Evolutionary conservation across 2,797 vertebrate species (phyloP).

Genomic region (Channa striata): DNA sequence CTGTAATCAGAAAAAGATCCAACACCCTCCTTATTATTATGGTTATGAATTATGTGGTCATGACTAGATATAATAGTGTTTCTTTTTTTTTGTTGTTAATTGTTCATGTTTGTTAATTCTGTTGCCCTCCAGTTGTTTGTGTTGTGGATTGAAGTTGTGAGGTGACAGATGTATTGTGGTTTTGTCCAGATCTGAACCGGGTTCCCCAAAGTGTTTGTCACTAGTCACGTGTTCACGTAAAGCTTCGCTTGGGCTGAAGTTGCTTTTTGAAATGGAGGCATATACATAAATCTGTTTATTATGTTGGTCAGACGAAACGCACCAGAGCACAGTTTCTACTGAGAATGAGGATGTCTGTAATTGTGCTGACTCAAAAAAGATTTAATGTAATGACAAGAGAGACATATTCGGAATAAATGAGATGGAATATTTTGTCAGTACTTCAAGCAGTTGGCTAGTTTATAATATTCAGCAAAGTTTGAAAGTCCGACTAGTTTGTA

Average conservation of each 20-base stretch:
- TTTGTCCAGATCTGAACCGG: slow-evolving; percentile 51
- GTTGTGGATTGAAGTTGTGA: slow-evolving; percentile 72
- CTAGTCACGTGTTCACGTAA: slow-evolving; percentile 47
- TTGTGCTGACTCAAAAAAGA: background rate
- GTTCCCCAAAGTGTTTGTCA: slow-evolving; percentile 66
- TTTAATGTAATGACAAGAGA: slow-evolving; percentile 1
- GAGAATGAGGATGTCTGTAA: background rate
- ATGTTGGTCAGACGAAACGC: slow-evolving; percentile 19
- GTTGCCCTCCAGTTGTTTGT: slow-evolving; percentile 64
- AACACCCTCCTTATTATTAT: slow-evolving; percentile 20
- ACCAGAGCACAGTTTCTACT: slow-evolving; percentile 16
- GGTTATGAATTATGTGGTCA: slow-evolving; percentile 22
- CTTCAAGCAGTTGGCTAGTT: slow-evolving; percentile 9
- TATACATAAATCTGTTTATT: slow-evolving; percentile 34
- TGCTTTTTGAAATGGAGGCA: slow-evolving; percentile 14
- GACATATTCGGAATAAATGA: slow-evolving; percentile 10
- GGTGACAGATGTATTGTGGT: slow-evolving; percentile 71
- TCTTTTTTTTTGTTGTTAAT: slow-evolving; percentile 21
- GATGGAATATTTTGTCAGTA: slow-evolving; percentile 8
- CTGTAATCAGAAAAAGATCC: slow-evolving; percentile 9
- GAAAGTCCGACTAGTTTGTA: slow-evolving; percentile 42
- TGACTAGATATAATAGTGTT: slow-evolving; percentile 3
- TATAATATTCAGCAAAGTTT: slow-evolving; percentile 1
- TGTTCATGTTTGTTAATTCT: slow-evolving; percentile 60
- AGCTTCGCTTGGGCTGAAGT: slow-evolving; percentile 41